Conservation (phyloP, 2,113 vertebrate genomes). For the Ivindomyrus marchei region DNA sequence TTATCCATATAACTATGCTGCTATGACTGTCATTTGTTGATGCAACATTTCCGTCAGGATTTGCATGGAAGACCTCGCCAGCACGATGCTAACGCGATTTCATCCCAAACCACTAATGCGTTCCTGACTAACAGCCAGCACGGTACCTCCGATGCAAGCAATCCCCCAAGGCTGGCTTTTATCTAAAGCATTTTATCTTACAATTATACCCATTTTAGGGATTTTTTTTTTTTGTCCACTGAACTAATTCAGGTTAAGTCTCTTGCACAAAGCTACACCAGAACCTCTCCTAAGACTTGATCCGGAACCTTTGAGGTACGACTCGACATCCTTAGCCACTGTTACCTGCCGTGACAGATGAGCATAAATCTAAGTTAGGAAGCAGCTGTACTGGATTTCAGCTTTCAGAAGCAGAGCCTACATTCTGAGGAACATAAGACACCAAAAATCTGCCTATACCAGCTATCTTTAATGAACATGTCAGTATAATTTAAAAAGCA, state of each 20-base stretch:
- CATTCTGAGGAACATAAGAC: not conserved
- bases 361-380: not conserved
- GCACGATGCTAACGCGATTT: not conserved
- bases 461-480: constrained; percentile 28
- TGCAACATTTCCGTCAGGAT: not conserved
- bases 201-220: not conserved
- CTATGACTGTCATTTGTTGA: not conserved
- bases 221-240: not conserved
- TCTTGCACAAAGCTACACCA: not conserved
- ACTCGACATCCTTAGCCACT: not conserved
- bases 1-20: not conserved
- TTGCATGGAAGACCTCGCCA: not conserved
- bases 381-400: not conserved
- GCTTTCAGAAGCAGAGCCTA: not conserved
- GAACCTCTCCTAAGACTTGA: not conserved
- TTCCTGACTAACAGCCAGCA: not conserved
- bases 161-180: not conserved
- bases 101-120: constrained; percentile 7
- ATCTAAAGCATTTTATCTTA: constrained; percentile 2
- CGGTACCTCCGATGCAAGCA: not conserved
- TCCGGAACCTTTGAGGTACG: not conserved
- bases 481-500: not conserved
- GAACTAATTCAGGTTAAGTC: not conserved
- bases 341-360: not conserved
- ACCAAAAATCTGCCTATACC: constrained; percentile 14